Conservation (phyloP, 2,797 vertebrate genomes). For the Alcedo atthis region DNA sequence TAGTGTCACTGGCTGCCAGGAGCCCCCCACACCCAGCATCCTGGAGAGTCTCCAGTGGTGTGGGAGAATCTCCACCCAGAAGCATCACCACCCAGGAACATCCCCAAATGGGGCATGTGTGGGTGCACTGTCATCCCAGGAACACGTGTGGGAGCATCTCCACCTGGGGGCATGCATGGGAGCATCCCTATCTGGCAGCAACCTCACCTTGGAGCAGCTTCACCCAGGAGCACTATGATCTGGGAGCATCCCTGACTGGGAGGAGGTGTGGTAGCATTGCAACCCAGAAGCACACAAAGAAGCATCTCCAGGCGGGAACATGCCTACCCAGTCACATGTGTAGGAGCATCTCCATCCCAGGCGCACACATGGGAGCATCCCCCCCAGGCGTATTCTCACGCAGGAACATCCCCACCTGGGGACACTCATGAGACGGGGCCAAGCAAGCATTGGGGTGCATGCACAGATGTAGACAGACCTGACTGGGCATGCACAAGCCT, state of each 20-base stretch:
- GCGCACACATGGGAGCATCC: background rate
- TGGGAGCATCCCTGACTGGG: background rate
- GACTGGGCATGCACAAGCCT: too few relatives aligned
- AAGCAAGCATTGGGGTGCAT: too few relatives aligned
- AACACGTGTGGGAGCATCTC: background rate
- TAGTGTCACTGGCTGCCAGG: conserved; percentile 90
- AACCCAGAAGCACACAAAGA: background rate
- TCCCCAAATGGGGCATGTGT: background rate
- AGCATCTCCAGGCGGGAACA: background rate
- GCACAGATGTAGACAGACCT: too few relatives aligned
- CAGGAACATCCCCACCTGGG: background rate
- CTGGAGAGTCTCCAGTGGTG: background rate
- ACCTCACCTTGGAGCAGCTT: background rate
- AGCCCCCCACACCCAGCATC: background rate
- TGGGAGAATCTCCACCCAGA: background rate
- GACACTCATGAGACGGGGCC: too few relatives aligned
- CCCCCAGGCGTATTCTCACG: background rate
- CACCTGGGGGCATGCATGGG: background rate
- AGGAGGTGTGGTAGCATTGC: background rate
- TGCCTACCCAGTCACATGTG: background rate
- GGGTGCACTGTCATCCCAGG: background rate
- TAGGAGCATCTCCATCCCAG: background rate
- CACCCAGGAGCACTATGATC: background rate
- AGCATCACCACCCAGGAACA: background rate
- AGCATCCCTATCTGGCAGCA: background rate